Conservation (phyloP, 2,113 vertebrate genomes). For the Crotalus helleri region DNA sequence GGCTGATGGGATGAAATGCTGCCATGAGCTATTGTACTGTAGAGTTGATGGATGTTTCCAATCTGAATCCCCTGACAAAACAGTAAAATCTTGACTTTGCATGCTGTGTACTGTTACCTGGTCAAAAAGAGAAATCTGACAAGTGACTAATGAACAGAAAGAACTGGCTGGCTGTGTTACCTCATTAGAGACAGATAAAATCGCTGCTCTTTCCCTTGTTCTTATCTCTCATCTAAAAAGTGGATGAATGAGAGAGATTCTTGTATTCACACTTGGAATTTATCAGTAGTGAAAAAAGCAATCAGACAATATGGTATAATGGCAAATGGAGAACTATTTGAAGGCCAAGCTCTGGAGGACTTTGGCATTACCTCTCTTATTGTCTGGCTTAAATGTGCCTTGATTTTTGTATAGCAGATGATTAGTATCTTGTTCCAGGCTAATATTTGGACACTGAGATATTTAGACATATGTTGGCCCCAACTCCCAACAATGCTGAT, state of each 20-base stretch:
- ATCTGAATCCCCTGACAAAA: background rate
- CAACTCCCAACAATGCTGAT: background rate
- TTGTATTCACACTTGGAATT: background rate
- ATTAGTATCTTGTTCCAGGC: background rate
- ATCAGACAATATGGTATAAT: background rate
- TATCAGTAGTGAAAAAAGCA: background rate
- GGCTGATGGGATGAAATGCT: background rate
- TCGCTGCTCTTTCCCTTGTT: background rate
- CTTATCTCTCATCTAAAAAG: fast-evolving
- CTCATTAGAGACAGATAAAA: fast-evolving
- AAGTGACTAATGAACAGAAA: background rate
- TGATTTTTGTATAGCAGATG: background rate
- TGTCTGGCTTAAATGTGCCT: background rate
- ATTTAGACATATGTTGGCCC: no score
- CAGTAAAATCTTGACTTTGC: background rate
- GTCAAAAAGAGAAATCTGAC: background rate
- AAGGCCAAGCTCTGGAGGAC: background rate
- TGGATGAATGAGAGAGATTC: background rate
- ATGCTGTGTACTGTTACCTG: background rate
- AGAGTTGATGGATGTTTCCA: conserved; percentile 22
- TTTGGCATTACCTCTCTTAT: background rate
- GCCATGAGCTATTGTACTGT: background rate
- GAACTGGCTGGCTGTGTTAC: fast-evolving
- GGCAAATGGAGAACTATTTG: background rate
- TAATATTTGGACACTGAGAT: background rate